phyloP scores from a whole-genome alignment of 2,113 vertebrate species.

The Silurus glanis region DNA sequence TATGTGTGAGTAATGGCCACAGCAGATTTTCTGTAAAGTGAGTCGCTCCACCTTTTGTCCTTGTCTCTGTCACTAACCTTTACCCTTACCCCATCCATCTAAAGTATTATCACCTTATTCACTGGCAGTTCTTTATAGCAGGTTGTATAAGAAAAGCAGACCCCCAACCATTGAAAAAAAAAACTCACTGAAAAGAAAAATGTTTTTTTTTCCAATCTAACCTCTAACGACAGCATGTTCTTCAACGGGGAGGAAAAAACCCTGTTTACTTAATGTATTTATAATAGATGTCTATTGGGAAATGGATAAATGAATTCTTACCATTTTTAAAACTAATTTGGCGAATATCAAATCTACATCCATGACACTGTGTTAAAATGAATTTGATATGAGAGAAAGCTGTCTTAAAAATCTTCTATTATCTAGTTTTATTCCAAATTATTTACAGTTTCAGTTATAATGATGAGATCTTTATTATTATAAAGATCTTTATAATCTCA shows the following conservation, averaged over 20 bases:
- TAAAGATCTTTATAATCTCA: too few species aligned
- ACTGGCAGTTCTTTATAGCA: conserved; percentile 7
- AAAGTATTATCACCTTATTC: conserved; percentile 41
- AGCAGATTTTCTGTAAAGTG: conserved; percentile 53
- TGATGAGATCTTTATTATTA: too few species aligned
- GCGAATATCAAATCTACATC: not conserved
- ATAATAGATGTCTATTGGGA: not conserved
- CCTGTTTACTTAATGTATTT: not conserved
- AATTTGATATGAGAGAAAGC: not conserved
- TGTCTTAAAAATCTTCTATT: not conserved
- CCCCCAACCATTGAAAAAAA: not conserved
- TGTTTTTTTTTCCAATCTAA: not conserved
- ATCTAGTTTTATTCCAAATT: not conserved
- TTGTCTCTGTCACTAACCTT: conserved; percentile 43
- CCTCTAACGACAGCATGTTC: not conserved
- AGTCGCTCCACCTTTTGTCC: conserved; percentile 35
- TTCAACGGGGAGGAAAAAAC: not conserved
- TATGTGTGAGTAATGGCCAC: conserved; percentile 39
- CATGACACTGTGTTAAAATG: not conserved
- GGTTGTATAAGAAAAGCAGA: not conserved
- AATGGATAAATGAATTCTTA: not conserved
- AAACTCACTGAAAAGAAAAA: not conserved
- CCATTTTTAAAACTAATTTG: too few species aligned
- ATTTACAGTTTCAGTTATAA: too few species aligned
- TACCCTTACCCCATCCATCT: conserved; percentile 47